These are phyloP conservation scores for Mungos mungo DNA, from an alignment of 2,113 vertebrate species.

Conservation along the genomic window DNA sequence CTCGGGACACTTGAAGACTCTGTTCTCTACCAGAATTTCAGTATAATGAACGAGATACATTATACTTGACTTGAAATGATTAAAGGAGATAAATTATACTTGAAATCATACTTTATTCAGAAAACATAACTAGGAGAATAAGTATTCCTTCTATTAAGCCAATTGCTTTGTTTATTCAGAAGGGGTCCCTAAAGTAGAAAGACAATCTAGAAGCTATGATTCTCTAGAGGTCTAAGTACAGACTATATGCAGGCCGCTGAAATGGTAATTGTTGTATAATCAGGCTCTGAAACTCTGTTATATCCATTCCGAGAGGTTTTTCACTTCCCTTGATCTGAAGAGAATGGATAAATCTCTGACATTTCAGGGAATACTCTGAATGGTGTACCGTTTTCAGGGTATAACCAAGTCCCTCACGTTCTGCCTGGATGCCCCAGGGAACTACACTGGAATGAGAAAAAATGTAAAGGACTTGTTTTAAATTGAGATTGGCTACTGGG, in stretches of 20 bases:
- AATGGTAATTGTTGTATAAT: neutral
- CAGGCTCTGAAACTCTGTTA: neutral
- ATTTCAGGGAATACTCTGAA: neutral
- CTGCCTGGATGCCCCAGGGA: neutral
- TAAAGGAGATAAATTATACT: neutral
- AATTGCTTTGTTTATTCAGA: neutral
- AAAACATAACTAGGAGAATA: neutral
- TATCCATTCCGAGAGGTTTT: neutral
- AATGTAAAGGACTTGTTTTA: neutral
- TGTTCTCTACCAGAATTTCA: neutral
- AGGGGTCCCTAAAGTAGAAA: neutral
- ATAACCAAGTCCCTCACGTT: neutral
- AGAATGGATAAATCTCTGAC: neutral
- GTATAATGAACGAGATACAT: neutral
- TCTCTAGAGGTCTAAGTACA: neutral
- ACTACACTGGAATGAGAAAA: neutral
- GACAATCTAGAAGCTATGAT: neutral
- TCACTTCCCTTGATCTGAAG: neutral
- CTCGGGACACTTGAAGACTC: neutral
- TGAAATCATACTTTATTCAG: neutral
- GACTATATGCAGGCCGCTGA: neutral
- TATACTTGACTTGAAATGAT: neutral
- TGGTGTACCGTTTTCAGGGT: neutral
- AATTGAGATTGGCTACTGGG: neutral
- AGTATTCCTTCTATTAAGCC: conserved; percentile 3